Conservation (phyloP, 1,140 invertebrate genomes). For the Drosophila hydei region DNA sequence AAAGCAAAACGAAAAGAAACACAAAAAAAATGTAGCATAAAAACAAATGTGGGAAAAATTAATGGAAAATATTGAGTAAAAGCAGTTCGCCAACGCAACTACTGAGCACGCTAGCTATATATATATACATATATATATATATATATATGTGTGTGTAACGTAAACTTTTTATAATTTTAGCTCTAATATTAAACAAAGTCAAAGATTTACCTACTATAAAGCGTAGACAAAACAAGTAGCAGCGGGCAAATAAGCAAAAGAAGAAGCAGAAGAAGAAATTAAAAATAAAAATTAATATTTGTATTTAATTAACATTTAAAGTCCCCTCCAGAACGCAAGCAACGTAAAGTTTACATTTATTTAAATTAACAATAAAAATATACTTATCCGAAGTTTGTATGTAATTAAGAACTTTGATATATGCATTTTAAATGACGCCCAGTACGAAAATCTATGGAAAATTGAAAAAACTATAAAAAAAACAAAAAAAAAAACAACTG, state of each 20-base stretch:
- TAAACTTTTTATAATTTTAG: constrained; percentile 41
- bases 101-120: constrained; percentile 35
- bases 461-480: constrained; percentile 19
- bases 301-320: constrained; percentile 46
- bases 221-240: constrained; percentile 41
- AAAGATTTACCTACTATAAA: constrained; percentile 43
- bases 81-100: constrained; percentile 19
- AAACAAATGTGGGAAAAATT: constrained; percentile 3
- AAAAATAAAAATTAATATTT: constrained; percentile 30
- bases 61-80: constrained; percentile 19
- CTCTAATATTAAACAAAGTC: constrained; percentile 41
- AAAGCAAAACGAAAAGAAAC: constrained; percentile 24
- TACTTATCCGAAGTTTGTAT: constrained; percentile 37
- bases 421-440: constrained; percentile 78
- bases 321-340: constrained; percentile 36
- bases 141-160: constrained; percentile 23
- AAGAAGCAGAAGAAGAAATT: neutral
- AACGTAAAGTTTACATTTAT: constrained; percentile 40
- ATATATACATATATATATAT: constrained; percentile 24
- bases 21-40: constrained; percentile 2
- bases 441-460: constrained; percentile 39
- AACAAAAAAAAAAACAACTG: constrained; percentile 15
- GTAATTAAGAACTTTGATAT: constrained; percentile 75
- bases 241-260: constrained; percentile 29
- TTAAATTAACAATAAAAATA: constrained; percentile 33